A percentile compares a stretch with the other conserved stretches of the same genome.
phyloP scores from a whole-genome alignment of 2,888 invertebrate genomes.

The Ophion obscuratus region DNA sequence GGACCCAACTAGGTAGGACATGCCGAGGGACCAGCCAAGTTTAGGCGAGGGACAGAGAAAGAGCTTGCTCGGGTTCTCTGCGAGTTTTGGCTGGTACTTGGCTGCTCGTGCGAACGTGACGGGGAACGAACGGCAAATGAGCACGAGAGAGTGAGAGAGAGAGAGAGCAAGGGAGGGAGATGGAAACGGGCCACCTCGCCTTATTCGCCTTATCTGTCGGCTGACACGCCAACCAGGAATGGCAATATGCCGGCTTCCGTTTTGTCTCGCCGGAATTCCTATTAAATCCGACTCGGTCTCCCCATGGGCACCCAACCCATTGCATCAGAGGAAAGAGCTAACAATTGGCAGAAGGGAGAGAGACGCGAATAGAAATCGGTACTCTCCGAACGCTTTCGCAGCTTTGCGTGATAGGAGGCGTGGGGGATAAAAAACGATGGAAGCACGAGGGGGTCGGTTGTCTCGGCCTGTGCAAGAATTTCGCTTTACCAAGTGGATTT shows the following conservation, averaged over 20 bases:
- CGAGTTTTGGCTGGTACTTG: slow-evolving; percentile 46
- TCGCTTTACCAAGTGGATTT: slow-evolving; percentile 30
- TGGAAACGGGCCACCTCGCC: slow-evolving; percentile 30
- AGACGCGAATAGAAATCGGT: slow-evolving; percentile 1
- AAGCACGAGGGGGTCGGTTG: neutral
- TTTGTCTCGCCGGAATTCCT: slow-evolving; percentile 72
- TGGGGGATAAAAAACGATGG: slow-evolving; percentile 5
- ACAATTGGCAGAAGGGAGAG: slow-evolving; percentile 57
- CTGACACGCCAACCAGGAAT: slow-evolving; percentile 71
- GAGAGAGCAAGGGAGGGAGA: neutral
- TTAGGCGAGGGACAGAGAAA: slow-evolving; percentile 43
- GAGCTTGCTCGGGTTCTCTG: slow-evolving; percentile 33
- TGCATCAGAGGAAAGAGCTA: slow-evolving; percentile 42
- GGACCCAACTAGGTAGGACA: slow-evolving; percentile 18
- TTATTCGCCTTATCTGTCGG: slow-evolving; percentile 72
- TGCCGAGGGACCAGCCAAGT: slow-evolving; percentile 23
- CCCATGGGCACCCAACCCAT: slow-evolving; percentile 46
- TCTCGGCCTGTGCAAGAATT: slow-evolving; percentile 26
- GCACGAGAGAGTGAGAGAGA: slow-evolving; percentile 33
- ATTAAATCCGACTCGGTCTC: slow-evolving; percentile 70
- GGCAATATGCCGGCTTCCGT: slow-evolving; percentile 71
- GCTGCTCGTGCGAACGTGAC: slow-evolving; percentile 52
- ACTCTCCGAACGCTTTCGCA: slow-evolving; percentile 20
- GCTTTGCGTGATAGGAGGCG: slow-evolving; percentile 33
- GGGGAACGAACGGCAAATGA: slow-evolving; percentile 53